Evolutionary conservation across 2,888 invertebrate genomes (phyloP).

Genomic region (Apocheima hispidaria): DNA sequence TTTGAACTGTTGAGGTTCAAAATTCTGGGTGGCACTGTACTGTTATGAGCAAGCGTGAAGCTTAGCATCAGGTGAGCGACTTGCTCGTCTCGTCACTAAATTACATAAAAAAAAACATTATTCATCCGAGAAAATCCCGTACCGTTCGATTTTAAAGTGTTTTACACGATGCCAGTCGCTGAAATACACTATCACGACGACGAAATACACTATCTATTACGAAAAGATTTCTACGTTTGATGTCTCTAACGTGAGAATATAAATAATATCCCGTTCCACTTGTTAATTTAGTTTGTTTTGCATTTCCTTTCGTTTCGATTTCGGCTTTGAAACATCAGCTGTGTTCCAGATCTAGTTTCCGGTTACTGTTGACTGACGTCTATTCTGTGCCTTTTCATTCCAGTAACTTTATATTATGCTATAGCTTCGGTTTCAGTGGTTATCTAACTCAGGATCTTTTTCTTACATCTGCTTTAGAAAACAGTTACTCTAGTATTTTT

Average conservation of each 20-base stretch:
- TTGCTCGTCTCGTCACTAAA: too few relatives aligned
- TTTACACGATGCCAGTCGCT: too few relatives aligned
- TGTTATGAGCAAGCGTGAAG: too few relatives aligned
- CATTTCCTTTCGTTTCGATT: slow-evolving; percentile 52
- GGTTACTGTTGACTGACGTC: slow-evolving; percentile 6
- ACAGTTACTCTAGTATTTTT: too few relatives aligned
- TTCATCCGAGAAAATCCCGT: too few relatives aligned
- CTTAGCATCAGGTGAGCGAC: too few relatives aligned
- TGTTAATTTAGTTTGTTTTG: slow-evolving; percentile 24
- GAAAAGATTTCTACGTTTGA: background rate
- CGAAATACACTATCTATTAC: background rate
- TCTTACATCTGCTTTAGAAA: too few relatives aligned
- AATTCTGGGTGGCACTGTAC: too few relatives aligned
- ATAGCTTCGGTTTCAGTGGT: slow-evolving; percentile 5
- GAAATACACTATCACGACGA: too few relatives aligned
- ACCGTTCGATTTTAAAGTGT: too few relatives aligned
- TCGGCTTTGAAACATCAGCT: slow-evolving; percentile 64
- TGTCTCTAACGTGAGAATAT: slow-evolving; percentile 13
- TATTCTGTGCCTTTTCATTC: slow-evolving; percentile 1
- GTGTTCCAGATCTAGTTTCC: slow-evolving; percentile 54
- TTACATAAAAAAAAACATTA: too few relatives aligned
- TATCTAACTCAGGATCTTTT: slow-evolving; percentile 21
- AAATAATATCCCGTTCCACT: slow-evolving; percentile 21
- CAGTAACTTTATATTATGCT: background rate
- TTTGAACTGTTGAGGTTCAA: too few relatives aligned